phyloP scores from a whole-genome alignment of 2,888 invertebrate species.

The Mayetiola destructor region DNA sequence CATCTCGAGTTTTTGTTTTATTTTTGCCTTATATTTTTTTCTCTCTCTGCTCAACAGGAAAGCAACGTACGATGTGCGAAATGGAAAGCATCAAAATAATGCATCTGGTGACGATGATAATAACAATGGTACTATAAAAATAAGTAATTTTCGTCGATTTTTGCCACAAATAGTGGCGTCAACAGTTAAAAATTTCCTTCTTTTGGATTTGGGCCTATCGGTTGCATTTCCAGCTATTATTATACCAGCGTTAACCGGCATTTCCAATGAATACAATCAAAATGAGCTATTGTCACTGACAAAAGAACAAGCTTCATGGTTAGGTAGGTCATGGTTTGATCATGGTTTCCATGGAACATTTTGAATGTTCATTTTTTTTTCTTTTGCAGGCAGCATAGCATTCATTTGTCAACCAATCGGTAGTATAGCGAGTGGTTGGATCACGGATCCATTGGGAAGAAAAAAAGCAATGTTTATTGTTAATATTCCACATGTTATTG shows the following conservation, averaged over 20 bases:
- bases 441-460: constrained; percentile 41
- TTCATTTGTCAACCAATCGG: constrained; percentile 44
- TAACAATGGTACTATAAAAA: background rate
- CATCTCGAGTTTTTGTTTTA: too few species aligned
- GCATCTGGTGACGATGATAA: too few species aligned
- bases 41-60: too few species aligned
- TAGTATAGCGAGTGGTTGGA: constrained; percentile 41
- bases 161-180: constrained; percentile 32
- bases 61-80: too few species aligned
- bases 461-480: constrained; percentile 42
- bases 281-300: constrained; percentile 35
- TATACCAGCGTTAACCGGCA: constrained; percentile 40
- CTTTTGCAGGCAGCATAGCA: constrained; percentile 39
- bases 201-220: constrained; percentile 43
- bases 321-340: constrained; percentile 33
- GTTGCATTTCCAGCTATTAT: constrained; percentile 44
- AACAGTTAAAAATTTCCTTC: constrained; percentile 39
- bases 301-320: constrained; percentile 43
- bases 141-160: background rate
- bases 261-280: constrained; percentile 28
- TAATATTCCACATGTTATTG: constrained; percentile 42
- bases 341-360: background rate
- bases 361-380: constrained; percentile 8
- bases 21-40: too few species aligned
- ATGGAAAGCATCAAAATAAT: too few species aligned